A percentile compares a stretch with the other conserved stretches of the same genome.
These are phyloP conservation scores for Chrysolina americana DNA, from an alignment of 2,888 invertebrate genomes.

Conservation along the genomic window DNA sequence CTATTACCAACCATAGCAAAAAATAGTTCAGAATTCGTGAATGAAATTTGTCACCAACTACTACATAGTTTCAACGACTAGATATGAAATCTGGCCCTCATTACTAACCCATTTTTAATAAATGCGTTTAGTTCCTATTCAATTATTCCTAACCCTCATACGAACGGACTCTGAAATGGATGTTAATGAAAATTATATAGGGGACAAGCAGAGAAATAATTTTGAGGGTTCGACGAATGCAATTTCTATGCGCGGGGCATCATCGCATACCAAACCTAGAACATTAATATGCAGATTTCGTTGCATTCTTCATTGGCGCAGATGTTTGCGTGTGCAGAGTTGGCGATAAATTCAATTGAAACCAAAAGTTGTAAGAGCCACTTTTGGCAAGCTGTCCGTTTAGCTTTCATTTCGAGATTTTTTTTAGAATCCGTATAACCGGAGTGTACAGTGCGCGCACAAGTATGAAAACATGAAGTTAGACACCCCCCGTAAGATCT, in stretches of 20 bases:
- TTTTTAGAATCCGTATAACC: no score
- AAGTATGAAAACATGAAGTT: no score
- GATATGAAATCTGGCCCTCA: not conserved
- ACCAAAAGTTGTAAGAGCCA: not conserved
- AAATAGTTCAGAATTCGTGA: no score
- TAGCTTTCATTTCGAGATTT: not conserved
- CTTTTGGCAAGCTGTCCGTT: not conserved
- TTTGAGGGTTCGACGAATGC: slow-evolving; percentile 4
- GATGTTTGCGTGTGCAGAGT: slow-evolving; percentile 8
- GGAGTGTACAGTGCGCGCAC: no score
- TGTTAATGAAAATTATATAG: slow-evolving; percentile 17
- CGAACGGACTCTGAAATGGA: not conserved
- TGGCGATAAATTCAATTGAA: not conserved
- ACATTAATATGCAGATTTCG: slow-evolving; percentile 13
- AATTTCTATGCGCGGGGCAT: slow-evolving; percentile 17
- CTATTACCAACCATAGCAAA: no score
- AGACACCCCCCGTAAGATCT: no score
- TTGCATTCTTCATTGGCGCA: slow-evolving; percentile 7
- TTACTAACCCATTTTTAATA: not conserved
- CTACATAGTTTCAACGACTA: not conserved
- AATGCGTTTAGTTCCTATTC: slow-evolving; percentile 5
- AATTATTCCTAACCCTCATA: slow-evolving; percentile 5
- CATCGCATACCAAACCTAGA: not conserved
- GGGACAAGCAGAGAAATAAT: slow-evolving; percentile 3
- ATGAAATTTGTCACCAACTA: no score